Percentiles rank a stretch among this genome's conserved stretches.
Evolutionary conservation across 2,797 vertebrate genomes (phyloP).

Genomic region (Glossophaga mutica): DNA sequence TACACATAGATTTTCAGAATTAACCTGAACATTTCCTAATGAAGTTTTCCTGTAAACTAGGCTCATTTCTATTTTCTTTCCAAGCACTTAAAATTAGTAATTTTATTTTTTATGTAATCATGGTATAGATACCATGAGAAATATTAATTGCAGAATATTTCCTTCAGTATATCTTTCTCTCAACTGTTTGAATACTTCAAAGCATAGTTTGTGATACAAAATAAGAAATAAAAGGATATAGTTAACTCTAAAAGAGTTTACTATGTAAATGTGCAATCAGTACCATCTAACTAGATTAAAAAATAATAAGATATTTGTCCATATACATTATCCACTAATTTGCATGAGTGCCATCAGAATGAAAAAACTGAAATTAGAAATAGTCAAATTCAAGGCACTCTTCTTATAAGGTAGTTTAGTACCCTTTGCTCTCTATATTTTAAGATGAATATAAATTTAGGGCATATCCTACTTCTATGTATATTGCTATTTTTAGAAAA

Average conservation of each 20-base stretch:
- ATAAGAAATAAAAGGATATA: background rate
- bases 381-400: background rate
- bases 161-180: background rate
- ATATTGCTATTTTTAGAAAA: background rate
- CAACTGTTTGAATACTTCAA: background rate
- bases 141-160: background rate
- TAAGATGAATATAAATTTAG: background rate
- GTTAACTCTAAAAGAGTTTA: background rate
- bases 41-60: background rate
- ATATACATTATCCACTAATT: background rate
- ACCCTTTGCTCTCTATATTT: background rate
- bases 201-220: background rate
- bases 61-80: background rate
- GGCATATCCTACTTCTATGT: background rate
- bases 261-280: background rate
- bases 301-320: background rate
- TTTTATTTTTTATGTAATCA: background rate
- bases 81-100: background rate
- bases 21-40: background rate
- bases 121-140: background rate
- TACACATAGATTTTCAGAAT: background rate
- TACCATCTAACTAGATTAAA: slow-evolving; percentile 2
- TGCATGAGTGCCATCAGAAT: background rate
- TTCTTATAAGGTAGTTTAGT: background rate
- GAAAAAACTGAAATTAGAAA: background rate